phyloP scores from a whole-genome alignment of 2,797 vertebrate species.

The Sebastiscus albofasciatus region DNA sequence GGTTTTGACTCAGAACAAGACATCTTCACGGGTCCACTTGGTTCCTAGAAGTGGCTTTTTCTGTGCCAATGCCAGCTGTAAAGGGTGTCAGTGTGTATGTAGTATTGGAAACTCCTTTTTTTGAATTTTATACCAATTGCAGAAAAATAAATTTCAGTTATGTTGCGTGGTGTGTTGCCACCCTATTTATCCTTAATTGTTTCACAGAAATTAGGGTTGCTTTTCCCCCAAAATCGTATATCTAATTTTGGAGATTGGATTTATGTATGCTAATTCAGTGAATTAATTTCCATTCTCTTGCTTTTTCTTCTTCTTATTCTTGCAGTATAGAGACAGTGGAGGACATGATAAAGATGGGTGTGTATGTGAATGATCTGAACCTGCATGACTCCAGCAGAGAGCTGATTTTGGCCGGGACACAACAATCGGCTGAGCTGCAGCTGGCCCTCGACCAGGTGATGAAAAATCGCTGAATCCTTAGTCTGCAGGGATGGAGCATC shows the following conservation, averaged over 20 bases:
- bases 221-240: neutral
- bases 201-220: neutral
- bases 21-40: neutral
- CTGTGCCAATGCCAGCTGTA: too few species aligned
- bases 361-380: slow-evolving; percentile 84
- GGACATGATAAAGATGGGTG: slow-evolving; percentile 86
- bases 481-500: neutral
- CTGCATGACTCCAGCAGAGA: slow-evolving; percentile 85
- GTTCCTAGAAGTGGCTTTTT: neutral
- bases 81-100: neutral
- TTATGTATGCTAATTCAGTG: neutral
- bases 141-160: neutral
- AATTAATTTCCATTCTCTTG: neutral
- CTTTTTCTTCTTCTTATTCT: neutral
- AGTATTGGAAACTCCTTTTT: neutral
- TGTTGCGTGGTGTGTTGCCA: neutral
- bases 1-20: neutral
- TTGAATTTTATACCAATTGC: neutral
- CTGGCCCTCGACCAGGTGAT: slow-evolving; percentile 83
- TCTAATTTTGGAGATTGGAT: neutral
- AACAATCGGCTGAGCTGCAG: slow-evolving; percentile 85
- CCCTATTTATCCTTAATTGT: neutral
- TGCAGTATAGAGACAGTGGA: slow-evolving; percentile 83
- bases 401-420: slow-evolving; percentile 83
- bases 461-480: neutral